Conservation (phyloP, 1,140 invertebrate genomes). For the Hyles vespertilio region DNA sequence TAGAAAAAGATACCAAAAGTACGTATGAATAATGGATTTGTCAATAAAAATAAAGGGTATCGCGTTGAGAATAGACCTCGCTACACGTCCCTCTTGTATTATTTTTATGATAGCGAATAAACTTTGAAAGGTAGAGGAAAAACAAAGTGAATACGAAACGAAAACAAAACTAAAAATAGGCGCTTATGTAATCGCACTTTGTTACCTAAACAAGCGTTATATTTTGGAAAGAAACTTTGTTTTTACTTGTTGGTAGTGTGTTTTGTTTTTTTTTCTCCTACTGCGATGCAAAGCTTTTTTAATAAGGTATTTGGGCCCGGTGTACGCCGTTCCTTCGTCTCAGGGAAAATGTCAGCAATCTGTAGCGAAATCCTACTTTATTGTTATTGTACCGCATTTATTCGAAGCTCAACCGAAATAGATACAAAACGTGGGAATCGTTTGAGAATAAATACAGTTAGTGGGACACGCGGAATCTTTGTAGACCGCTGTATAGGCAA, state of each 20-base stretch:
- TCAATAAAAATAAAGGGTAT: background rate
- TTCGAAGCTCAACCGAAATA: constrained; percentile 56
- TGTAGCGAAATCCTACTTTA: constrained; percentile 70
- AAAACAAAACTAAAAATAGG: constrained; percentile 6
- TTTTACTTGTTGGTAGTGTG: background rate
- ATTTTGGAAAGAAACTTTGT: background rate
- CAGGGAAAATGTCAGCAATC: constrained; percentile 70
- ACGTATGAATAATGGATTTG: background rate
- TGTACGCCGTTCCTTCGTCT: constrained; percentile 60
- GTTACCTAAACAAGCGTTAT: constrained; percentile 5
- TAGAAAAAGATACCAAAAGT: no score
- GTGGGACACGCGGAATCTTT: constrained; percentile 39
- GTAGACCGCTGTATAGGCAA: constrained; percentile 40
- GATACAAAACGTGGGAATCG: constrained; percentile 65
- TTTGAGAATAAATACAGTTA: constrained; percentile 67
- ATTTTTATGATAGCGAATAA: constrained; percentile 11
- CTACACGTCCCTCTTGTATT: constrained; percentile 10
- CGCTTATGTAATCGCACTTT: constrained; percentile 10
- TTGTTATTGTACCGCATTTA: constrained; percentile 71
- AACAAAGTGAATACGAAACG: constrained; percentile 10
- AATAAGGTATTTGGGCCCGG: constrained; percentile 57
- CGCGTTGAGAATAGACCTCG: constrained; percentile 9
- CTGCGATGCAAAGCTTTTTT: constrained; percentile 64
- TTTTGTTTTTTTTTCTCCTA: constrained; percentile 22
- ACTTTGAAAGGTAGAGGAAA: constrained; percentile 8